Percentiles rank a stretch among this genome's conserved stretches.
These are phyloP conservation scores for Trichogramma dendrolimi DNA, from an alignment of 2,888 invertebrate species.

Conservation along the genomic window DNA sequence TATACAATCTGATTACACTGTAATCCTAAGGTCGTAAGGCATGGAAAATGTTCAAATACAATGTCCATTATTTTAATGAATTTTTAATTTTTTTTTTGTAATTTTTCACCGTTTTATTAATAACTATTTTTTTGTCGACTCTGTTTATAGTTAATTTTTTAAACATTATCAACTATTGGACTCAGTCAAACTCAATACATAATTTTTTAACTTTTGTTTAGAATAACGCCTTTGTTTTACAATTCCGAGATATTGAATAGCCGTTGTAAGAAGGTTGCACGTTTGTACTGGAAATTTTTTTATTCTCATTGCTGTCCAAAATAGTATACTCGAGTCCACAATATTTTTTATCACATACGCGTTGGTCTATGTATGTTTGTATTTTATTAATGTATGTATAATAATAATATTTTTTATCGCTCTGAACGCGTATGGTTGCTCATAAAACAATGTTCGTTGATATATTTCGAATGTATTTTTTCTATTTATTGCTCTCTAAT, in stretches of 20 bases:
- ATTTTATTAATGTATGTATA: conserved; percentile 12
- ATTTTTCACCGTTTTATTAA: conserved; percentile 13
- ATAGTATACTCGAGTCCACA: no score
- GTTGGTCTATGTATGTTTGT: conserved; percentile 1
- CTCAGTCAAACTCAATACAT: not conserved
- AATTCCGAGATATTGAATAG: no score
- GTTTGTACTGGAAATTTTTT: no score
- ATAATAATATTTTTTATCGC: conserved; percentile 24
- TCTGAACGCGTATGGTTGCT: conserved; percentile 8
- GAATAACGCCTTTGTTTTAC: no score
- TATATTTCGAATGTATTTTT: no score
- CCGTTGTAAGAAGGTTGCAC: no score
- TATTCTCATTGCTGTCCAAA: no score
- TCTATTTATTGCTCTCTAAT: no score
- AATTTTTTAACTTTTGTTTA: no score
- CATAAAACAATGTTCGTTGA: no score
- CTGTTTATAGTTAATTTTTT: conserved; percentile 6
- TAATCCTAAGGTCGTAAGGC: conserved; percentile 49
- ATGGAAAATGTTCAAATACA: conserved; percentile 46
- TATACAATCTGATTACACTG: conserved; percentile 40
- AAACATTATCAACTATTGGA: conserved; percentile 19
- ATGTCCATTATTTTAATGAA: conserved; percentile 15
- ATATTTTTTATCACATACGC: no score
- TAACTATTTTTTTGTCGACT: conserved; percentile 9
- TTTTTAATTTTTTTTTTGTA: conserved; percentile 11